Conservation (phyloP, 2,113 vertebrate genomes). For the Leptocoma aspasia region DNA sequence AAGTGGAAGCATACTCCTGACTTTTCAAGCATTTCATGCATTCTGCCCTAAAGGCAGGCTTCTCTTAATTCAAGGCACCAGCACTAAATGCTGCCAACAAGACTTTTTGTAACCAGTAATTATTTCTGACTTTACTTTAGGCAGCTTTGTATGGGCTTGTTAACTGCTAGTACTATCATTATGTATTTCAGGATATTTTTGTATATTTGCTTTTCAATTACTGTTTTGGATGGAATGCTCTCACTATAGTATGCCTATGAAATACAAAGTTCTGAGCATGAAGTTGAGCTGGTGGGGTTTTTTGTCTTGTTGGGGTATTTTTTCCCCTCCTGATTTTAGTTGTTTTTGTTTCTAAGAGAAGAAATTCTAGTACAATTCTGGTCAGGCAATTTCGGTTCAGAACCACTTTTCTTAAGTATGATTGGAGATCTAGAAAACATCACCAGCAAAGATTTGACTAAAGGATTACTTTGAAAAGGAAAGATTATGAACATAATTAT, state of each 20-base stretch:
- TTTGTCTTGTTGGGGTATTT: neutral
- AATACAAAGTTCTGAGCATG: neutral
- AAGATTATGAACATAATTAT: neutral
- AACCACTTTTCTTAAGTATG: neutral
- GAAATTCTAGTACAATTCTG: neutral
- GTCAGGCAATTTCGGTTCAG: neutral
- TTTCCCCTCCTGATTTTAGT: neutral
- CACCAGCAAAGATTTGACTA: neutral
- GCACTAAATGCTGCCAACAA: conserved; percentile 48
- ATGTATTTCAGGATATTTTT: neutral
- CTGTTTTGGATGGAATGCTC: neutral
- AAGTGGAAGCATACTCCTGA: conserved; percentile 15
- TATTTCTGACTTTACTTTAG: conserved; percentile 46
- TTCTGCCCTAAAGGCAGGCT: conserved; percentile 9
- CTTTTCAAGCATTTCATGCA: neutral
- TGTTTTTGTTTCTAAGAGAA: neutral
- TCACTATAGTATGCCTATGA: neutral
- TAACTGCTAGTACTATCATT: conserved; percentile 4
- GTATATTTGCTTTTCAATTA: neutral
- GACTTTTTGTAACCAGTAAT: conserved; percentile 20
- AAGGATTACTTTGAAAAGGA: neutral
- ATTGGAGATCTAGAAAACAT: neutral
- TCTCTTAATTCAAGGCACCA: neutral
- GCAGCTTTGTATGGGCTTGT: conserved; percentile 11
- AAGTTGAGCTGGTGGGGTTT: neutral